Evolutionary conservation across 1,140 invertebrate genomes (phyloP).

Genomic region (Callitettix versicolor): DNA sequence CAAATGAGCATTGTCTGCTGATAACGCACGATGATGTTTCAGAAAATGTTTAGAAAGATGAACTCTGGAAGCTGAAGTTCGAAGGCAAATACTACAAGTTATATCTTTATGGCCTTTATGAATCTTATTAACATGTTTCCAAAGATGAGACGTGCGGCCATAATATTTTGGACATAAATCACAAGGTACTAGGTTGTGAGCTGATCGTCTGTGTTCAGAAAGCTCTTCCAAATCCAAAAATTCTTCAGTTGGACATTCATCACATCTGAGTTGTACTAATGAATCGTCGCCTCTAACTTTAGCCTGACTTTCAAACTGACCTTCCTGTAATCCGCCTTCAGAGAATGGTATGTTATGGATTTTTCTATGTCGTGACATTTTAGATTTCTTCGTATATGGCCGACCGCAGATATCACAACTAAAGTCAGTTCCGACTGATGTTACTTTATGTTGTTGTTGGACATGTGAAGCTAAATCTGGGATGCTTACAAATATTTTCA

Average conservation of each 20-base stretch:
- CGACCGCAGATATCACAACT: conserved; percentile 43
- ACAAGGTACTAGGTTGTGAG: conserved; percentile 46
- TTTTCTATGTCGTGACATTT: conserved; percentile 41
- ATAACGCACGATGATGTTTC: conserved; percentile 39
- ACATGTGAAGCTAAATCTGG: conserved; percentile 37
- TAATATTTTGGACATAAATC: conserved; percentile 52
- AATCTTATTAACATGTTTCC: conserved; percentile 51
- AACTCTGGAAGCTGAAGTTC: conserved; percentile 46
- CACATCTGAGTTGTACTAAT: conserved; percentile 33
- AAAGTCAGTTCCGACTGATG: conserved; percentile 39
- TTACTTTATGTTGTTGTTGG: conserved; percentile 36
- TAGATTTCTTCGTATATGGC: conserved; percentile 42
- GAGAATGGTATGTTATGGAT: conserved; percentile 32
- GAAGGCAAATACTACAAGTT: conserved; percentile 45
- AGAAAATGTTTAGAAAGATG: conserved; percentile 45
- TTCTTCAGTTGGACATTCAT: conserved; percentile 34
- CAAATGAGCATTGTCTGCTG: background rate
- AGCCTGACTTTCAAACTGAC: conserved; percentile 13
- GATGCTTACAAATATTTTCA: conserved; percentile 41
- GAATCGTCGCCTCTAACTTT: conserved; percentile 2
- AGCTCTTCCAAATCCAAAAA: conserved; percentile 40
- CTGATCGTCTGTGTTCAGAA: conserved; percentile 40
- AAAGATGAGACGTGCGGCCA: conserved; percentile 46
- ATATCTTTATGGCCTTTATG: conserved; percentile 49
- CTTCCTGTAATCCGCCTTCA: conserved; percentile 15